phyloP scores from a whole-genome alignment of 2,888 invertebrate genomes.

The Acanthosepion lycidas region DNA sequence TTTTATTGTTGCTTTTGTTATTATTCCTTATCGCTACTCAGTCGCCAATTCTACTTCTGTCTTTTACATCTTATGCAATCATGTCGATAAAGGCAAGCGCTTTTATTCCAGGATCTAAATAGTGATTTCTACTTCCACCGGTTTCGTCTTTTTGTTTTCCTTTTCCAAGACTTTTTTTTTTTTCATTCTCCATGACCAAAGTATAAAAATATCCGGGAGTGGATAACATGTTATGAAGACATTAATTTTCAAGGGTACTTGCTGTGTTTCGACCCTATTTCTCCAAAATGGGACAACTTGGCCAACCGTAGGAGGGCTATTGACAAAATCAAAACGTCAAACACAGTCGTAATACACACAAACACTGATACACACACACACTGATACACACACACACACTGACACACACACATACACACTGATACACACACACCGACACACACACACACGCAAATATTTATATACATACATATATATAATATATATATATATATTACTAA shows the following conservation, averaged over 20 bases:
- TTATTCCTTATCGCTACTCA: too few species aligned
- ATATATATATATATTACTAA: background rate
- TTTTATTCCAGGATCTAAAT: background rate
- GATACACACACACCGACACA: background rate
- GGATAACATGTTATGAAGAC: background rate
- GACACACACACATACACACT: background rate
- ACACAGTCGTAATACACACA: background rate
- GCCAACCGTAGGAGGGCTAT: background rate
- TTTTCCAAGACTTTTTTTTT: background rate
- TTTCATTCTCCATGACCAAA: background rate
- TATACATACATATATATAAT: background rate
- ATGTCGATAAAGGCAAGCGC: background rate
- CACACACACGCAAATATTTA: background rate
- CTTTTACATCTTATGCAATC: background rate
- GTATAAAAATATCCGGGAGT: background rate
- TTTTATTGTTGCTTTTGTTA: too few species aligned
- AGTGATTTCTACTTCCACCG: too few species aligned
- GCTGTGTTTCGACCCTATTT: background rate
- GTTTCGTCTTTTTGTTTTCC: background rate
- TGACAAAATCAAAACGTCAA: background rate
- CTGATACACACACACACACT: background rate
- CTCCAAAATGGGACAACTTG: background rate
- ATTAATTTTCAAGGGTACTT: background rate
- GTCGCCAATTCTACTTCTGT: background rate
- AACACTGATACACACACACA: background rate